Evolutionary conservation across 2,888 invertebrate species (phyloP), one percentile per base, ranked within the genome.

Genomic region (Thymelicus sylvestris): DNA sequence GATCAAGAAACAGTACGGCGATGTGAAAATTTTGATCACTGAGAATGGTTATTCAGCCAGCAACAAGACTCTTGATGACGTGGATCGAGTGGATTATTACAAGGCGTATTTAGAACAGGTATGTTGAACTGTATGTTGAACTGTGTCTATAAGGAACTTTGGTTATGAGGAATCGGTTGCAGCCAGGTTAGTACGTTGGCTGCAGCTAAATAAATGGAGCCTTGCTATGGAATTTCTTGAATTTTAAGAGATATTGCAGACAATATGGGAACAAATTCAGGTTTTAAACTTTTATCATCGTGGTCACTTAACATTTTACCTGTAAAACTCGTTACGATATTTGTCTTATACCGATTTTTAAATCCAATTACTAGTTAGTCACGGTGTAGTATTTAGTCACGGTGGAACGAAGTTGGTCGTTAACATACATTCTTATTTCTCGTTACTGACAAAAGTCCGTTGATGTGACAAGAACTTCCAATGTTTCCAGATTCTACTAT

Each of bases 1-100:
- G 66, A 13, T 66, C 24, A 66, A 66, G 66, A 66, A 66, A 44
- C 57, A n/a, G 10, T 66, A 66, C 24, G 66, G 66, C 7, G 66
- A 66, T n/a, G 24, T 66, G 10, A 59, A 57, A 12, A 44, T 66
- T 66, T 7, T 66, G 24, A 66, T 66, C 38, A 55, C 47, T n/a
- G 66, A 66, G 57, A 66, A 66, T 13, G 66, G 66, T 47, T 66
- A 66, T 57, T 15, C 66, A 6, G 10, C 24, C 8, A 7, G 6
- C 0, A 19, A 31, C 31, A 44, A 39, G 8, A 0, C 13, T 13
- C n/a, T 57, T n/a, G 15, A 66, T 44, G 66, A 66, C 19, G 7
- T 44, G 44, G 31, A 24, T 5, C 19, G 66, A 31, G 24, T 66
- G 7, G 13, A 57, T n/a, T 66, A 57, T 57, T 57, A 44, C 8